Percentiles rank a stretch among this genome's conserved stretches.
Conservation (phyloP, 2,888 invertebrate genomes). For the Morinoia aosen region DNA sequence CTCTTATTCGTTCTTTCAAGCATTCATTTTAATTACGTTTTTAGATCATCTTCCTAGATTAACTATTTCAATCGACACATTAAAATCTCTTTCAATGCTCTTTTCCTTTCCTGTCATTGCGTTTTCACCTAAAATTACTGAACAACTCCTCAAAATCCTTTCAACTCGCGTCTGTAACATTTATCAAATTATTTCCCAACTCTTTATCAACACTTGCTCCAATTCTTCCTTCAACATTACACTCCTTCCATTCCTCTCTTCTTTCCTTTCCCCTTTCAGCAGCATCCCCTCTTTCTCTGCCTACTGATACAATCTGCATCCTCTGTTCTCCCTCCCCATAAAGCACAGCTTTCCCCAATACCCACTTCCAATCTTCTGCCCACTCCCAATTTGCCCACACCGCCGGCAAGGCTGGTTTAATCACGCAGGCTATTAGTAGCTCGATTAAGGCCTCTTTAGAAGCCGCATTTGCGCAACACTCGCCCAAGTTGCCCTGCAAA, state of each 20-base stretch:
- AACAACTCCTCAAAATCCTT: no score
- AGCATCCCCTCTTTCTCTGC: neutral
- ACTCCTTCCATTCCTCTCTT: neutral
- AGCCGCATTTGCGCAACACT: constrained; percentile 43
- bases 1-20: no score
- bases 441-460: constrained; percentile 50
- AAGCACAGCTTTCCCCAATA: neutral
- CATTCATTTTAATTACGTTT: no score
- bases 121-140: no score
- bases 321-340: neutral
- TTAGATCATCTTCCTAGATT: no score
- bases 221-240: neutral
- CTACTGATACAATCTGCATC: neutral
- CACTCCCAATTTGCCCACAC: neutral
- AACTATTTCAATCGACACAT: no score
- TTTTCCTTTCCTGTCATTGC: no score
- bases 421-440: constrained; percentile 49
- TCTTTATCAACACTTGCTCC: neutral
- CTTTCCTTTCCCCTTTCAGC: neutral
- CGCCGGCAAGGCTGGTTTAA: constrained; percentile 22
- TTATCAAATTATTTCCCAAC: neutral
- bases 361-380: neutral
- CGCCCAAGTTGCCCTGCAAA: constrained; percentile 10
- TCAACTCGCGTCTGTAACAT: no score
- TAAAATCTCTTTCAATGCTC: no score